Percentiles rank a stretch among this genome's conserved stretches.
phyloP scores from a whole-genome alignment of 2,113 vertebrate species.

The Pseudorasbora parva region DNA sequence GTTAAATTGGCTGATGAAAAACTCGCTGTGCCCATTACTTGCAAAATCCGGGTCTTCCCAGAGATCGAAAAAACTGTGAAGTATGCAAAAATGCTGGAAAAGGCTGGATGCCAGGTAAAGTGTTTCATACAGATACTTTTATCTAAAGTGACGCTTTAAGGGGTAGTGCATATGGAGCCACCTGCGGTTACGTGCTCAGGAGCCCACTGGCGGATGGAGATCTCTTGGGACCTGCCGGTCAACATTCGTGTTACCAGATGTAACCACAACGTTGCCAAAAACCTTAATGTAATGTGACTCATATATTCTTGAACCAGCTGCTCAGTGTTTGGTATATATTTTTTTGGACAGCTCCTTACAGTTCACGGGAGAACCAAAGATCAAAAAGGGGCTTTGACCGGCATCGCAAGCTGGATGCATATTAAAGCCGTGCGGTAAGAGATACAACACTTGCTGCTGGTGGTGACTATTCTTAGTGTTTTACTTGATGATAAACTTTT shows the following conservation, averaged over 20 bases:
- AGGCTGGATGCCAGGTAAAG: constrained; percentile 93
- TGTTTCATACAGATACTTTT: background rate
- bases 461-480: background rate
- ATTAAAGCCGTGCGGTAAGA: constrained; percentile 90
- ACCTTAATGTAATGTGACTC: background rate
- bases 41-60: constrained; percentile 95
- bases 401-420: constrained; percentile 92
- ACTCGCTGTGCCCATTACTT: constrained; percentile 93
- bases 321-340: background rate
- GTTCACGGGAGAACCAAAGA: constrained; percentile 97
- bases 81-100: constrained; percentile 96
- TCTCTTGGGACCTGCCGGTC: background rate
- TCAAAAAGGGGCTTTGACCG: constrained; percentile 91
- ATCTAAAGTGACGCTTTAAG: background rate
- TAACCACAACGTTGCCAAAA: background rate
- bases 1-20: constrained; percentile 90
- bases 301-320: background rate
- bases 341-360: constrained; percentile 83
- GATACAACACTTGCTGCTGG: background rate
- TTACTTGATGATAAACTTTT: background rate
- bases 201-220: background rate
- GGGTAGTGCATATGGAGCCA: background rate
- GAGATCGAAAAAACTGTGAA: constrained; percentile 90
- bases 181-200: background rate
- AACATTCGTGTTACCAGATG: background rate